Evolutionary conservation across 2,113 vertebrate species (phyloP).

Genomic region (Chionodraco myersi): DNA sequence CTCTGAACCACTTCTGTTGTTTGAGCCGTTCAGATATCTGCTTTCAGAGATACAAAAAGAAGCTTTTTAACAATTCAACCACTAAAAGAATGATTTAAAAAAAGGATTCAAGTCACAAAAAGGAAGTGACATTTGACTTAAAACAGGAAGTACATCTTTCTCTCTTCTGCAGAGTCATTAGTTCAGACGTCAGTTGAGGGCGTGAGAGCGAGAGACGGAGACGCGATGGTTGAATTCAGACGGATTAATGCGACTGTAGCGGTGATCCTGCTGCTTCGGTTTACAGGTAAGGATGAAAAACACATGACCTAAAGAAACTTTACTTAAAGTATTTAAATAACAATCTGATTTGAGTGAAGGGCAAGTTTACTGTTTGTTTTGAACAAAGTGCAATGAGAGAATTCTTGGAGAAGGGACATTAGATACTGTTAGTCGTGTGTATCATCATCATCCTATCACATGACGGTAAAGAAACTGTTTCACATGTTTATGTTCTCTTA

Average conservation of each 20-base stretch:
- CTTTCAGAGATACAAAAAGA: background rate
- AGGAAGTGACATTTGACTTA: background rate
- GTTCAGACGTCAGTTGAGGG: background rate
- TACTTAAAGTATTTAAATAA: background rate
- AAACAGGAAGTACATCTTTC: background rate
- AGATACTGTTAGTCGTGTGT: background rate
- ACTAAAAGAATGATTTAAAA: background rate
- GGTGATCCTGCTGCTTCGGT: background rate
- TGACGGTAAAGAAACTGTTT: background rate
- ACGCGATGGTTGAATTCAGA: background rate
- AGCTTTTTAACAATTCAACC: background rate
- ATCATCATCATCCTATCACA: background rate
- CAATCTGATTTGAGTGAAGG: background rate
- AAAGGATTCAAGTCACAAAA: no score
- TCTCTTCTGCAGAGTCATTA: background rate
- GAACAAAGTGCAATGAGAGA: background rate
- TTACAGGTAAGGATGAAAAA: constrained; percentile 3
- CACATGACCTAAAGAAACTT: background rate
- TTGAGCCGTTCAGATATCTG: background rate
- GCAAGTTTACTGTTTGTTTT: background rate
- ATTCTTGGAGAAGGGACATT: background rate
- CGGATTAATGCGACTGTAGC: background rate
- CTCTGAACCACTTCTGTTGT: background rate
- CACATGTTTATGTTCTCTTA: background rate
- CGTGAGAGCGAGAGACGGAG: background rate